phyloP scores from a whole-genome alignment of 2,797 vertebrate genomes.

The Oreortyx pictus region DNA sequence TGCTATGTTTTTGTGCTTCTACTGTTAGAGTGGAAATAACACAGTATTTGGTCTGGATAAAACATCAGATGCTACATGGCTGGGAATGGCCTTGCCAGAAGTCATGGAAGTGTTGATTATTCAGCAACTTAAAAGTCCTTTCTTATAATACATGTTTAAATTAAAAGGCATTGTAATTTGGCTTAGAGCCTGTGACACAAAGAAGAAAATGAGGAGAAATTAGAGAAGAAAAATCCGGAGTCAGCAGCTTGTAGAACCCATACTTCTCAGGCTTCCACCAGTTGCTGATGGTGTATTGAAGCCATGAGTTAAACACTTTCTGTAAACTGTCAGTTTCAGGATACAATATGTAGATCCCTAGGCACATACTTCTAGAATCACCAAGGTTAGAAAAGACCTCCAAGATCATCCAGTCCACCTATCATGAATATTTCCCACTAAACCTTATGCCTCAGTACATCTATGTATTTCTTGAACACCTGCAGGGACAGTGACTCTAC shows the following conservation, averaged over 20 bases:
- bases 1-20: not conserved
- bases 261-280: not conserved
- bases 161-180: not conserved
- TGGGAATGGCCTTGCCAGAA: not conserved
- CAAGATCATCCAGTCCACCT: no score
- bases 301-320: not conserved
- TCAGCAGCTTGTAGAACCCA: not conserved
- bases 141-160: not conserved
- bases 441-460: no score
- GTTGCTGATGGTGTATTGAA: not conserved
- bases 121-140: not conserved
- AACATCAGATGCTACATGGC: not conserved
- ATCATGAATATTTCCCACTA: no score
- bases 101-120: not conserved
- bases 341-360: rapidly evolving
- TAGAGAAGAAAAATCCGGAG: not conserved
- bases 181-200: not conserved
- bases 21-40: not conserved
- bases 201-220: not conserved
- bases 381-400: no score
- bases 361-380: not conserved
- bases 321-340: not conserved
- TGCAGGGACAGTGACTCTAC: no score
- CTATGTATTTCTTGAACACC: no score
- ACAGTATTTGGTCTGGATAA: not conserved